Evolutionary conservation across 2,113 vertebrate species (phyloP), one percentile per base, ranked within the genome.

Genomic region (Muscicapa adusta): DNA sequence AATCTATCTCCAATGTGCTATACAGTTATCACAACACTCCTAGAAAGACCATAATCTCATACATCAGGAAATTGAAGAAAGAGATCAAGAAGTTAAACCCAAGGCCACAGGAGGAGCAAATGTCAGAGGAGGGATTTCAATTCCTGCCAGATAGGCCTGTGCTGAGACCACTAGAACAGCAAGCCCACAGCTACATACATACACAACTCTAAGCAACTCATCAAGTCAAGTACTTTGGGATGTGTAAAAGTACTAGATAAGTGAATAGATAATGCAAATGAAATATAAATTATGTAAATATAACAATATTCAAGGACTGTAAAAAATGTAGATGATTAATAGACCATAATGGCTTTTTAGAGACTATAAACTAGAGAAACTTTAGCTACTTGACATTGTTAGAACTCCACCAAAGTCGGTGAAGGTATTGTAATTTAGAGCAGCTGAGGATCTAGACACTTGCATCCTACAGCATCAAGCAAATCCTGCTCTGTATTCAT

Each of bases 271-370:
- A 93, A 91, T 91, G 94, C 28, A 94, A 96, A 97, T 94, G 88
- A 91, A 95, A 93, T 96, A 96, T 42, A 93, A 85, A 94, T 77
- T 71, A 94, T 83, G 60, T 91, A 93, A 96, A 92, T 95, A 96
- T 73, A 94, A 93, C 78, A 96, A 85, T 95, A 97, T 76, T 95
- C 48, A 73, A 96, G 40, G 85, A 91, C 85, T 93, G 85, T 51
- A 94, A 96, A 91, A 95, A 91, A 96, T 95, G 93, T 75, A 92
- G 80, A 89, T 96, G 93, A 51, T 91, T 96, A 89, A 86, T 94
- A 96, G 96, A 97, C 95, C 96, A 97, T 97, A 97, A 97, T 28
- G 94, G 91, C 94, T 96, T 96, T 91, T 91, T 70, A 73, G 57
- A 93, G 31, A 68, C 57, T 71, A 94, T 40, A 80, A 84, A 88